Base-by-base conservation (phyloP, 2,113 vertebrate species). In the Platichthys flesus region DNA sequence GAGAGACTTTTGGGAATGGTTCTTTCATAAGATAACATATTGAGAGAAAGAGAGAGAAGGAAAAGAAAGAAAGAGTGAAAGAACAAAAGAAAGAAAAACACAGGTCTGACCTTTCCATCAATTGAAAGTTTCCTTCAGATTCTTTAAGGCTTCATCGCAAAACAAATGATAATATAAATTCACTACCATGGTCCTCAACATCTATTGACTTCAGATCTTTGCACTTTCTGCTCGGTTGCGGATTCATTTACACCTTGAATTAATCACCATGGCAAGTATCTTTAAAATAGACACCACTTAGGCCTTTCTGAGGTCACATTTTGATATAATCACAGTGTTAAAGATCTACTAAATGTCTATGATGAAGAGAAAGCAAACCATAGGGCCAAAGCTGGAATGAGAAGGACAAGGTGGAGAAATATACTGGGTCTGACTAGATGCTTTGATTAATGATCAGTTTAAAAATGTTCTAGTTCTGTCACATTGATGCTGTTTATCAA, bases 21-120 rank as follows among this genome's bases (percentile, higher is more conserved):
- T 82, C 47, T 86, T 83, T 88, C 59, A 90, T 86, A 62, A 82
- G 83, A 84, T 69, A 84, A 67, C 61, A 65, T 65, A 68, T 73
- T 51, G 75, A 65, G 26, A 58, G 66, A 58, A 66, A 56, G 23
- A 45, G 28, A 65, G 66, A 71, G 40, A 47, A 4, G 72, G 55
- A 8, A 23, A 23, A 55, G 52, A 21, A 3, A 21, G 35, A 47
- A 5, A 76, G 67, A 24, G 31, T 7, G 31, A 31, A 31, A 31
- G 31, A 31, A 31, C 31, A 31, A 31, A 63, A 47, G 28, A 58
- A 62, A 82, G 35, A 57, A 26, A 21, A 66, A 65, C 35, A 51
- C 40, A 28, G 21, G 45, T 67, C 61, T 86, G 79, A 86, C 82
- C 83, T 86, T 89, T 71, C 58, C 23, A 64, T 81, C 77, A 82